phyloP scores from a whole-genome alignment of 53 echinoderm and acorn worm species.

The Temnopleurus reevesii region DNA sequence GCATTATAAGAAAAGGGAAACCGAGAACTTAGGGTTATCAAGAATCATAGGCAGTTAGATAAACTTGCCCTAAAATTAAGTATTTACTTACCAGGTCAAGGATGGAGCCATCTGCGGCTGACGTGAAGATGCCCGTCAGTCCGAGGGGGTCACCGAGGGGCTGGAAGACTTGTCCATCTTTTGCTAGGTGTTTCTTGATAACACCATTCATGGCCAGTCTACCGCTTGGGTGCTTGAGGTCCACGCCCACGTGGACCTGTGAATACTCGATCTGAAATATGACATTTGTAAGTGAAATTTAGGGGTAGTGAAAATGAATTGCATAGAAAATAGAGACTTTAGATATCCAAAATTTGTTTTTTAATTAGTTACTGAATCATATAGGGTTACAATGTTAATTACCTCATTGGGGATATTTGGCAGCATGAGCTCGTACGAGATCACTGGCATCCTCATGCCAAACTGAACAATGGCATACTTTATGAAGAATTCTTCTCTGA shows the following conservation, averaged over 20 bases:
- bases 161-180: not conserved
- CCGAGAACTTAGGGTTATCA: not conserved
- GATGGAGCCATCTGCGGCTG: not conserved
- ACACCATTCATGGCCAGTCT: not conserved
- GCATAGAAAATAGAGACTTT: not conserved
- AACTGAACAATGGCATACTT: not conserved
- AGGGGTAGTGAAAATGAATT: too few relatives aligned
- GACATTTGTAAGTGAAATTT: not conserved
- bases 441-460: not conserved
- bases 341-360: not conserved
- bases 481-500: not conserved
- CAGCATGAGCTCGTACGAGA: not conserved
- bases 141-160: not conserved
- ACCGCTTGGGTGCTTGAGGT: not conserved
- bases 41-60: not conserved
- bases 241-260: not conserved
- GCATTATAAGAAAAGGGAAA: constrained; percentile 2
- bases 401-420: not conserved
- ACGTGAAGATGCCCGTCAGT: not conserved
- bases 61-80: not conserved
- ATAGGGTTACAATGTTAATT: not conserved
- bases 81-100: not conserved
- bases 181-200: not conserved
- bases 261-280: constrained; percentile 7
- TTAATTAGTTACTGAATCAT: not conserved